Percentiles rank a stretch among this genome's conserved stretches.
phyloP scores from a whole-genome alignment of 2,888 invertebrate genomes.

The Altica lythri region DNA sequence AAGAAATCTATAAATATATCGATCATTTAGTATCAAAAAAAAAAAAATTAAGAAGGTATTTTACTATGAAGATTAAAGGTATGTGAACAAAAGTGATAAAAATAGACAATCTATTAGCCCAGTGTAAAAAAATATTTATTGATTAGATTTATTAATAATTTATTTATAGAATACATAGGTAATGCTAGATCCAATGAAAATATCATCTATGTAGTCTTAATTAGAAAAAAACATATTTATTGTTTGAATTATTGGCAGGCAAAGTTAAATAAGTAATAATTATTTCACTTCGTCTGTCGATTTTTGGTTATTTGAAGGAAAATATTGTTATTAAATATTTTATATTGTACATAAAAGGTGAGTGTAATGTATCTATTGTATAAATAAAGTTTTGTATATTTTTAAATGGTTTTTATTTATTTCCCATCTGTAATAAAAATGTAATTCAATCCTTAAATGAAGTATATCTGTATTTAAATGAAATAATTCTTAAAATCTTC shows the following conservation, averaged over 20 bases:
- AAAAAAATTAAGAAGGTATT: neutral
- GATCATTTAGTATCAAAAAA: no score
- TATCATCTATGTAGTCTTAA: no score
- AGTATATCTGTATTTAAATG: neutral
- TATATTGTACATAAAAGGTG: conserved; percentile 48
- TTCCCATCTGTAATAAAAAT: neutral
- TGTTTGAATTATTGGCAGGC: conserved; percentile 32
- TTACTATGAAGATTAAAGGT: conserved; percentile 13
- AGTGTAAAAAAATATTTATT: conserved; percentile 12
- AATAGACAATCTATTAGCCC: conserved; percentile 1
- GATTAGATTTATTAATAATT: neutral
- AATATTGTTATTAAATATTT: conserved; percentile 37
- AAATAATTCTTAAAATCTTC: no score
- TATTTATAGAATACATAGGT: neutral
- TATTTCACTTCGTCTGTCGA: conserved; percentile 40
- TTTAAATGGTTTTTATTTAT: neutral
- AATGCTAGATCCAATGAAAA: no score
- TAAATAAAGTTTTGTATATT: conserved; percentile 20
- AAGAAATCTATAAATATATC: no score
- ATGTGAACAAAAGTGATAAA: conserved; percentile 23
- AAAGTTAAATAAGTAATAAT: conserved; percentile 31
- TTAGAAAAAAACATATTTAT: no score
- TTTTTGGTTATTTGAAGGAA: conserved; percentile 33
- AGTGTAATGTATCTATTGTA: conserved; percentile 43
- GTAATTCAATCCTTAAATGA: neutral